These are phyloP conservation scores for Corydoras maculifer DNA, from an alignment of 2,113 vertebrate species.

Conservation along the genomic window DNA sequence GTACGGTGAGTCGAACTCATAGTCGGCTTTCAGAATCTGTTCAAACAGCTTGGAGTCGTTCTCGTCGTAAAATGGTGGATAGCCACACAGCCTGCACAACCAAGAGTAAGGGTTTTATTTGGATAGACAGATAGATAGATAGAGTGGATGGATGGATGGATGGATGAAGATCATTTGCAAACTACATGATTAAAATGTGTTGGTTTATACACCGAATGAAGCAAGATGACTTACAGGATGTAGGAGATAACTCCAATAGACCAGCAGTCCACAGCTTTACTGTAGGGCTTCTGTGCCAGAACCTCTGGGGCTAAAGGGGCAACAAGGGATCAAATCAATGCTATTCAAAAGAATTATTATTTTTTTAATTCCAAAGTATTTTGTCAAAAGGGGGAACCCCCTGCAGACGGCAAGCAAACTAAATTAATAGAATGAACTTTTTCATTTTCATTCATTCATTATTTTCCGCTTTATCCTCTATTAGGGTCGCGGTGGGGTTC, in stretches of 20 bases:
- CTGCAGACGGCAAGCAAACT: no score
- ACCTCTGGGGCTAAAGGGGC: slow-evolving; percentile 61
- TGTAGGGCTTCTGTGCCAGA: slow-evolving; percentile 69
- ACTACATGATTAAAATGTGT: not conserved
- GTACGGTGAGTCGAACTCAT: slow-evolving; percentile 95
- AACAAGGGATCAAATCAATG: no score
- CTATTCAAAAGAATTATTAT: no score
- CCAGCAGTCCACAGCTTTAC: slow-evolving; percentile 73
- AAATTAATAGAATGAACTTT: no score
- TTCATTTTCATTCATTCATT: no score
- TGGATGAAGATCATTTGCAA: no score
- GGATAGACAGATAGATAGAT: no score
- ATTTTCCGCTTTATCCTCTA: no score
- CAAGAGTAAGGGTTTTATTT: no score
- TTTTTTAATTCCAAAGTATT: not conserved
- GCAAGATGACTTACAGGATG: slow-evolving; percentile 58
- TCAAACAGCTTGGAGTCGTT: slow-evolving; percentile 98
- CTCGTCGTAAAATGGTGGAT: slow-evolving; percentile 98
- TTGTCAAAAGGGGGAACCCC: no score
- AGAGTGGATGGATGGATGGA: no score
- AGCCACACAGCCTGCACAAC: slow-evolving; percentile 80
- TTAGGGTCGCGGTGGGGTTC: no score
- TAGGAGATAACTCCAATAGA: slow-evolving; percentile 72
- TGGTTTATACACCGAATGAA: not conserved
- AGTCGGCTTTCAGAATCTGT: slow-evolving; percentile 96